Percentiles rank a stretch among this genome's conserved stretches.
phyloP scores from a whole-genome alignment of 2,113 vertebrate genomes.

The Maylandia zebra region DNA sequence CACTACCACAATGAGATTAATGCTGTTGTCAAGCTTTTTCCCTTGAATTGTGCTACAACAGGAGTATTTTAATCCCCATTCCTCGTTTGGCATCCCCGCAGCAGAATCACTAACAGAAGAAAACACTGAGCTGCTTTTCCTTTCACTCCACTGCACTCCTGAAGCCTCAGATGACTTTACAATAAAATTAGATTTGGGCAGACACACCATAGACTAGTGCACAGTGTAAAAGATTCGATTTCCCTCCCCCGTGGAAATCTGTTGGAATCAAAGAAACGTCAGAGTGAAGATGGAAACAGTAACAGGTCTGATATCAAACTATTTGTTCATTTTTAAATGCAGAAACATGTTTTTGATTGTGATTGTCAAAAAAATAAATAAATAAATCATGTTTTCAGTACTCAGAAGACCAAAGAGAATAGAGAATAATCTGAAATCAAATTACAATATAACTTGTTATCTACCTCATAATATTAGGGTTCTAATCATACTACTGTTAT shows the following conservation, averaged over 20 bases:
- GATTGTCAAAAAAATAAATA: accelerated
- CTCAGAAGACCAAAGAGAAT: accelerated
- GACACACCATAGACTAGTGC: neutral
- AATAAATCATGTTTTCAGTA: neutral
- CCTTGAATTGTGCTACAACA: neutral
- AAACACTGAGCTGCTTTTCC: neutral
- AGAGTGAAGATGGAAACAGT: neutral
- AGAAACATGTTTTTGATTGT: neutral
- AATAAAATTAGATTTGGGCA: neutral
- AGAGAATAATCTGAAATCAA: neutral
- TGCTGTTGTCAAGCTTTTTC: neutral
- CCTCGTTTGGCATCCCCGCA: neutral
- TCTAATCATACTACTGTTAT: accelerated
- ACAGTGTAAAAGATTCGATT: accelerated
- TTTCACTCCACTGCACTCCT: neutral
- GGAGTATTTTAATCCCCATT: neutral
- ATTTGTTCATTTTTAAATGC: neutral
- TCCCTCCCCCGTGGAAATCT: neutral
- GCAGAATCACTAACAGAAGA: neutral
- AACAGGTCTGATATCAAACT: neutral
- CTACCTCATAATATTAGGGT: accelerated
- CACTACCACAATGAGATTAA: neutral
- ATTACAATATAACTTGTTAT: neutral
- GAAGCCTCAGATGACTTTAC: neutral
- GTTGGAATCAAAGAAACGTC: neutral